phyloP scores from a whole-genome alignment of 2,113 vertebrate genomes.

The Climacteris rufus region DNA sequence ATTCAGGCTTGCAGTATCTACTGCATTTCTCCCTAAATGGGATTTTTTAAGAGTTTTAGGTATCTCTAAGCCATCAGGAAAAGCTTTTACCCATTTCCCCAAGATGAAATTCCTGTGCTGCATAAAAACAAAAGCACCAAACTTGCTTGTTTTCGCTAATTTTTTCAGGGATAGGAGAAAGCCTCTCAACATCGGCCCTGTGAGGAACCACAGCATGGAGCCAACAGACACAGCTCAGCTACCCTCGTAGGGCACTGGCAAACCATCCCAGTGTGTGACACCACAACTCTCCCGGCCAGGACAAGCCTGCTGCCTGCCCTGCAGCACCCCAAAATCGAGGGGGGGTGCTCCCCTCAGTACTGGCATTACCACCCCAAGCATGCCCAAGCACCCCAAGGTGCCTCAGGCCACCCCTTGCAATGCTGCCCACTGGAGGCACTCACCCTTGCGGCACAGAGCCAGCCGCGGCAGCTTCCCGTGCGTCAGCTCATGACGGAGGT shows the following conservation, averaged over 20 bases:
- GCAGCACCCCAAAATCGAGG: accelerated
- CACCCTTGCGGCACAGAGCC: constrained; percentile 87
- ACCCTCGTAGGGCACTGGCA: not conserved
- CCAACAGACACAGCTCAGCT: not conserved
- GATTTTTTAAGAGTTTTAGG: not conserved
- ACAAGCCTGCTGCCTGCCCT: accelerated
- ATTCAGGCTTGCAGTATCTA: not conserved
- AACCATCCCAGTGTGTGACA: not conserved
- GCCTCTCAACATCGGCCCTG: not conserved
- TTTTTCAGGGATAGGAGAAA: not conserved
- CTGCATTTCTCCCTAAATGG: not conserved
- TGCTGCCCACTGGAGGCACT: accelerated
- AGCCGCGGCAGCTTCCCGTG: constrained; percentile 87
- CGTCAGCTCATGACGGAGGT: constrained; percentile 90
- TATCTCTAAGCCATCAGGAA: not conserved
- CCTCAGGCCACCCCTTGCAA: not conserved
- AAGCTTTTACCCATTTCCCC: not conserved
- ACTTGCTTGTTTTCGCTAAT: not conserved
- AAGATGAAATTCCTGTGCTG: not conserved
- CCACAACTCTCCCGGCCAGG: not conserved
- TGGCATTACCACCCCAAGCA: accelerated
- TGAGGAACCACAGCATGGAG: not conserved
- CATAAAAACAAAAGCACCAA: not conserved
- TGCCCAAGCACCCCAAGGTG: too few relatives aligned
- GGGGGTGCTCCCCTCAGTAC: not conserved